phyloP scores from a whole-genome alignment of 2,888 invertebrate species.

The Emmelina monodactyla region DNA sequence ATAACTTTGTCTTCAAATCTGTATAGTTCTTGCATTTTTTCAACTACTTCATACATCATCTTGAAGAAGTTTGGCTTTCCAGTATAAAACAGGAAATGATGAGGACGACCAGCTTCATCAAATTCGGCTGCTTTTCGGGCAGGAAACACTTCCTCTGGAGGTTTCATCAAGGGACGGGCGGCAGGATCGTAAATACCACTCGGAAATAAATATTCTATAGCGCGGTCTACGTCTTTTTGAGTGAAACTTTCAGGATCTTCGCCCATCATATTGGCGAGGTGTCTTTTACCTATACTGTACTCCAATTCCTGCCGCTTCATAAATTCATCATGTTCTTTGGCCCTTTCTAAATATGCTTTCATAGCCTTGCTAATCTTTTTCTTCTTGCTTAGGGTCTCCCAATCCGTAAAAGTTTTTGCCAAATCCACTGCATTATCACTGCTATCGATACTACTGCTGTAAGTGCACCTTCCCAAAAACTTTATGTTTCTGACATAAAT shows the following conservation, averaged over 20 bases:
- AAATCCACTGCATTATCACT: constrained; percentile 8
- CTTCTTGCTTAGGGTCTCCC: constrained; percentile 54
- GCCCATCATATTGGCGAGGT: constrained; percentile 99
- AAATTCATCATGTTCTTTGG: constrained; percentile 82
- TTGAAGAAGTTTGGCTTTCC: constrained; percentile 85
- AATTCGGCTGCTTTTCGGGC: constrained; percentile 88
- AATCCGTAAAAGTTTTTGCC: constrained; percentile 40
- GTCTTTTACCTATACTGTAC: constrained; percentile 91
- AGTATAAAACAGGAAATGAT: constrained; percentile 93
- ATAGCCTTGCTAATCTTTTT: constrained; percentile 86
- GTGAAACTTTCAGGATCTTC: constrained; percentile 88
- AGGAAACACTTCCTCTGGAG: constrained; percentile 88
- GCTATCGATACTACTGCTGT: no score
- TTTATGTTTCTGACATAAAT: no score
- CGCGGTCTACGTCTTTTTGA: constrained; percentile 84
- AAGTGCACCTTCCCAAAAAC: no score
- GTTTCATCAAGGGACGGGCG: constrained; percentile 90
- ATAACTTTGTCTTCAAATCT: constrained; percentile 75
- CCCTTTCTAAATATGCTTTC: constrained; percentile 86
- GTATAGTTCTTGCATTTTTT: constrained; percentile 71
- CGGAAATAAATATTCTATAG: constrained; percentile 95
- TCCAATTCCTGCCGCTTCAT: constrained; percentile 81
- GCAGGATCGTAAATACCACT: constrained; percentile 87
- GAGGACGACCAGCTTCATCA: constrained; percentile 89
- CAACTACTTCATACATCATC: constrained; percentile 79